These are phyloP conservation scores for Lucilia sericata DNA, from an alignment of 1,140 invertebrate genomes.

Conservation along the genomic window DNA sequence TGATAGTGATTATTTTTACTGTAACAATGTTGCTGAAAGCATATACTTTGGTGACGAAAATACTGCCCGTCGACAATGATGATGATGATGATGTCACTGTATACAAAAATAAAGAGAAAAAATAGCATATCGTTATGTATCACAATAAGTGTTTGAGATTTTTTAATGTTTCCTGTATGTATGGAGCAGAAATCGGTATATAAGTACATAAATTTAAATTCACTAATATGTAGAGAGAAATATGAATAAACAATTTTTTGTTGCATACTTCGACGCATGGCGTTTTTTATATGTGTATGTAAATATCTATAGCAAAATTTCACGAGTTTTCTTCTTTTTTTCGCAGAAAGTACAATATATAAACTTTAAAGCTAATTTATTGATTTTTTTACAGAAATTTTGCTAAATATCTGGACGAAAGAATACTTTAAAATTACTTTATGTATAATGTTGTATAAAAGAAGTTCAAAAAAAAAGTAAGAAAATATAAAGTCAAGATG, in stretches of 20 bases:
- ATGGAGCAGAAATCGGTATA: too few relatives aligned
- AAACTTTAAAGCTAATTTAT: not conserved
- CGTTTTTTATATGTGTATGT: not conserved
- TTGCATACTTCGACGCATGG: not conserved
- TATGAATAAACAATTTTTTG: not conserved
- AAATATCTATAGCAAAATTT: not conserved
- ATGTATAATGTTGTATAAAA: too few relatives aligned
- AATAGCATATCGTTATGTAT: not conserved
- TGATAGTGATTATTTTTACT: not conserved
- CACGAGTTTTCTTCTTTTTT: not conserved
- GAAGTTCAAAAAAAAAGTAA: too few relatives aligned
- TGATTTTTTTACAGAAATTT: not conserved
- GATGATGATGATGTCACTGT: constrained; percentile 4
- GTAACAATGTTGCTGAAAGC: not conserved
- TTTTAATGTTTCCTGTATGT: constrained; percentile 11
- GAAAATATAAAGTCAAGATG: too few relatives aligned
- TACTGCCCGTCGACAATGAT: not conserved
- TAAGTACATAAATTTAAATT: not conserved
- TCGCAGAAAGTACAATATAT: not conserved
- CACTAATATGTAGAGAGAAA: not conserved
- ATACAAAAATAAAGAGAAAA: too few relatives aligned
- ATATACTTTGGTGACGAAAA: too few relatives aligned
- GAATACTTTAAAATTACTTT: not conserved
- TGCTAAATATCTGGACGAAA: not conserved
- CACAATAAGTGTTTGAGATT: not conserved